Evolutionary conservation across 2,797 vertebrate species (phyloP), one percentile per base, ranked within the genome.

Genomic region (Esox lucius): DNA sequence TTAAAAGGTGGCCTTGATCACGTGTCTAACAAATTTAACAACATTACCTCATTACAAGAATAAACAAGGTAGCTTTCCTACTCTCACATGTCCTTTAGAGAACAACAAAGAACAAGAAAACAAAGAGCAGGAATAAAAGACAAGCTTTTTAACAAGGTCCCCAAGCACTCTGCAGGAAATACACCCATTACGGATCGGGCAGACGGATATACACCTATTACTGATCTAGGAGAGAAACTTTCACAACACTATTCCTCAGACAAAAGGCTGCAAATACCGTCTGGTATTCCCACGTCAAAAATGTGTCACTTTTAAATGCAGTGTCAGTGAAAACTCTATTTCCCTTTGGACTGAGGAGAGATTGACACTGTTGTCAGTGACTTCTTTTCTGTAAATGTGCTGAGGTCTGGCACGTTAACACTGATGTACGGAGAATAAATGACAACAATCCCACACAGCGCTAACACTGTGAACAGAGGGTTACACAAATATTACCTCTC

Each of bases 301-400:
- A 91, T 87, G 89, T 92, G 88, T 92, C 87, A 90, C 77, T 84
- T 86, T 87, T 89, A 90, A 90, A 90, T 85, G 87, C 80, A 81
- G 81, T 83, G 90, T 88, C 88, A 88, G 91, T 91, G 85, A 80
- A 87, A 56, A 87, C 82, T 77, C 79, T 56, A 74, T 68, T 76
- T 90, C 92, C 88, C 92, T 76, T 79, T 80, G 86, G 91, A 86
- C 80, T 74, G 15, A 68, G 68, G 78, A 69, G 77, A 84, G 87
- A 88, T 83, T 89, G 91, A 90, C 90, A 87, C 68, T 88, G 91
- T 89, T 91, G 84, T 85, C 89, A 39, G 86, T 39, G 80, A 75
- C 86, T 83, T 77, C 82, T 84, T 85, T 87, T 77, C 87, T 87
- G 78, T 81, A 72, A 83, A 87, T 84, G 78, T 48, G 75, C 35